Conservation (phyloP, 2,113 vertebrate species). For the Dendrocopos noguchii region DNA sequence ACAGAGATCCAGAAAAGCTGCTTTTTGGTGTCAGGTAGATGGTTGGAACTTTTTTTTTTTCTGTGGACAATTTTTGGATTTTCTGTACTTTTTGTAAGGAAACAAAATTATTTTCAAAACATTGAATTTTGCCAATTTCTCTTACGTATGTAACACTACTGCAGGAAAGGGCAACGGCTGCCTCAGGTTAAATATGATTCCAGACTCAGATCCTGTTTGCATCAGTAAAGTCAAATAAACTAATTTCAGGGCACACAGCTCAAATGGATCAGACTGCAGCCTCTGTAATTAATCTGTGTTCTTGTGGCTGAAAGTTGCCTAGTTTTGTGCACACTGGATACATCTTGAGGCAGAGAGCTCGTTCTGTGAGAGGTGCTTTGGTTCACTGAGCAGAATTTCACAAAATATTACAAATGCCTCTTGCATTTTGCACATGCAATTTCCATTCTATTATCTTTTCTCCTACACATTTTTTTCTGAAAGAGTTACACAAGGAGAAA, state of each 20-base stretch:
- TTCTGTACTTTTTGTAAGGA: background rate
- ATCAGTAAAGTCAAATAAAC: background rate
- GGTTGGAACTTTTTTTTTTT: background rate
- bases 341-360: background rate
- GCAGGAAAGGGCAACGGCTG: background rate
- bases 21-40: background rate
- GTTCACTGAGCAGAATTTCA: conserved; percentile 20
- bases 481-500: background rate
- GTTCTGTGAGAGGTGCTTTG: background rate
- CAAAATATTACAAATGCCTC: conserved; percentile 16
- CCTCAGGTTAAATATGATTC: background rate
- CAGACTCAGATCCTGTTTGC: background rate
- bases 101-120: background rate
- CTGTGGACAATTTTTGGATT: background rate
- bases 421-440: conserved; percentile 6
- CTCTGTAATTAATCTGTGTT: background rate
- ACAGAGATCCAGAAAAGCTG: background rate
- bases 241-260: background rate
- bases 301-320: background rate
- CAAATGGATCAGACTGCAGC: background rate
- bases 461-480: background rate
- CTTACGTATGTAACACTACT: background rate
- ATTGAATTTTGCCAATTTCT: background rate
- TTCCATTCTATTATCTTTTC: conserved; percentile 21
- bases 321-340: background rate